A percentile compares a stretch with the other conserved stretches of the same genome.
phyloP scores from a whole-genome alignment of 2,797 vertebrate genomes.

The Neomorphus geoffroyi region DNA sequence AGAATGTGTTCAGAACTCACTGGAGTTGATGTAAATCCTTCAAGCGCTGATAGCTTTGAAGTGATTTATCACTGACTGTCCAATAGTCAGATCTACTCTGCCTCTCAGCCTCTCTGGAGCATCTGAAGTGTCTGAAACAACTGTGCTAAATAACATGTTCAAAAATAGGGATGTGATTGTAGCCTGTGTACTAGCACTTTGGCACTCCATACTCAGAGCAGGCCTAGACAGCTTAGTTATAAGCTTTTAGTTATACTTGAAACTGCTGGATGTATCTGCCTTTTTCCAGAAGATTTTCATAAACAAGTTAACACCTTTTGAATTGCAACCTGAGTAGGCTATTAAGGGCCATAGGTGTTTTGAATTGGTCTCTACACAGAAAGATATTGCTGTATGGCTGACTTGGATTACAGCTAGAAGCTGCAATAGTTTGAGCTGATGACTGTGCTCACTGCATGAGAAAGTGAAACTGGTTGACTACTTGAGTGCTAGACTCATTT shows the following conservation, averaged over 20 bases:
- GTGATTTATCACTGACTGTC: constrained; percentile 2
- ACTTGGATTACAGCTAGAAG: not conserved
- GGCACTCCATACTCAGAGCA: not conserved
- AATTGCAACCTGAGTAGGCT: not conserved
- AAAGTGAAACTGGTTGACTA: not conserved
- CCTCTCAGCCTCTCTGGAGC: not conserved
- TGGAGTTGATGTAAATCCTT: constrained; percentile 28
- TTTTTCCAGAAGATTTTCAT: not conserved
- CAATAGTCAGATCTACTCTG: not conserved
- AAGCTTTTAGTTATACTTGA: not conserved
- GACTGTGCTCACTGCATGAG: not conserved
- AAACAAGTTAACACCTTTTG: not conserved
- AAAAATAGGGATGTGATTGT: not conserved
- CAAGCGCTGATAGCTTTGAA: constrained; percentile 18
- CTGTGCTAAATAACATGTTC: not conserved
- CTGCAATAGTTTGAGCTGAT: not conserved
- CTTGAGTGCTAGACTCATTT: not conserved
- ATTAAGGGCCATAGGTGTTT: not conserved
- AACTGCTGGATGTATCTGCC: not conserved
- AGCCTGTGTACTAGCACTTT: not conserved
- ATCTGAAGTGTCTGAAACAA: not conserved
- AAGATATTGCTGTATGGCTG: not conserved
- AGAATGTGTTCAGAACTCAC: not conserved
- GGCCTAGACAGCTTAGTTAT: not conserved
- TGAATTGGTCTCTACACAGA: not conserved